A percentile compares a stretch with the other conserved stretches of the same genome.
Conservation (phyloP, 2,888 invertebrate species). For the Xestobium rufovillosum region DNA sequence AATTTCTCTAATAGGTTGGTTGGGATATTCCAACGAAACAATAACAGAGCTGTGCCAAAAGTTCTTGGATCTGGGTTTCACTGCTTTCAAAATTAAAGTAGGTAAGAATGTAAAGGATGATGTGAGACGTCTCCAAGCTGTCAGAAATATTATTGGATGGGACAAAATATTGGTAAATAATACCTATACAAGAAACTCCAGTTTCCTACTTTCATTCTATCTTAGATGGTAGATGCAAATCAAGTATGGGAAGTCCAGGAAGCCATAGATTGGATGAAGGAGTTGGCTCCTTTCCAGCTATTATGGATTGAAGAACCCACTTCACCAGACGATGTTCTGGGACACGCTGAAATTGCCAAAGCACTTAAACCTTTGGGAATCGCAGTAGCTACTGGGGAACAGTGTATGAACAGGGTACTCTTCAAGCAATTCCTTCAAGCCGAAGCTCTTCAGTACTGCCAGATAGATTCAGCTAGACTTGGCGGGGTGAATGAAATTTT, state of each 20-base stretch:
- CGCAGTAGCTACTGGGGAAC: constrained; percentile 86
- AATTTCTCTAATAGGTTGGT: constrained; percentile 68
- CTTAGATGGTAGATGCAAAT: constrained; percentile 80
- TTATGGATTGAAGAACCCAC: constrained; percentile 93
- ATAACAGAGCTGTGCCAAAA: constrained; percentile 62
- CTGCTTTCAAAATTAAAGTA: constrained; percentile 85
- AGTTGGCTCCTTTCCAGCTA: constrained; percentile 64
- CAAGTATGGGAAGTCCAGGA: constrained; percentile 82
- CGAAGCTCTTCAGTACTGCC: constrained; percentile 78
- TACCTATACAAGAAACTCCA: no score
- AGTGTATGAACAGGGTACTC: constrained; percentile 85
- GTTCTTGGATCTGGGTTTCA: constrained; percentile 68
- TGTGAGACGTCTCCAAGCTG: constrained; percentile 59
- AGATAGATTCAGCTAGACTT: constrained; percentile 83
- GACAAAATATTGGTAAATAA: constrained; percentile 62
- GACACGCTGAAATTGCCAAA: constrained; percentile 71
- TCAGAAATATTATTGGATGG: constrained; percentile 69
- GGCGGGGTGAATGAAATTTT: constrained; percentile 85
- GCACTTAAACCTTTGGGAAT: constrained; percentile 67
- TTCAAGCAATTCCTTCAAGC: constrained; percentile 86
- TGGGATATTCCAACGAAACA: constrained; percentile 75
- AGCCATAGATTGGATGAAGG: constrained; percentile 80
- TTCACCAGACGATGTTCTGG: constrained; percentile 84
- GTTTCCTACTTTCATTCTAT: no score
- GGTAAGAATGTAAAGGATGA: constrained; percentile 73